phyloP scores from a whole-genome alignment of 35 echinoderm and acorn worm species.

The Amphiura filiformis region DNA sequence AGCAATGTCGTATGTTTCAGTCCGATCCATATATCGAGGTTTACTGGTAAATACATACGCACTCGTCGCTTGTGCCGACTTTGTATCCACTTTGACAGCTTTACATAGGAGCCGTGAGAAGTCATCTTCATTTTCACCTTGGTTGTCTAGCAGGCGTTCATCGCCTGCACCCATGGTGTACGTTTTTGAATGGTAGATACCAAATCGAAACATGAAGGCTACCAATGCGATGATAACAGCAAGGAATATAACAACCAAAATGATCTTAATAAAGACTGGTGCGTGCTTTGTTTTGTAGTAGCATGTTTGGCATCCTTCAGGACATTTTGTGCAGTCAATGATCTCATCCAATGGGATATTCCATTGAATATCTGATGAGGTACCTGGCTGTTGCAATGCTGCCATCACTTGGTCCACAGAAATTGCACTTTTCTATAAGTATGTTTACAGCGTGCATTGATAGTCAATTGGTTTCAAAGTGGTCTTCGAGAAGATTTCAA shows the following conservation, averaged over 20 bases:
- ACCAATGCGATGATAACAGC: neutral
- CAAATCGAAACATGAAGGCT: neutral
- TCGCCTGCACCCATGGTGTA: neutral
- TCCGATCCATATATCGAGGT: neutral
- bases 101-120: neutral
- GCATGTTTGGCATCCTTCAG: neutral
- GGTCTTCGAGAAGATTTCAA: too few relatives aligned
- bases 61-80: neutral
- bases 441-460: too few relatives aligned
- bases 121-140: neutral
- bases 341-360: conserved; percentile 6
- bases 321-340: conserved; percentile 24
- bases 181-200: neutral
- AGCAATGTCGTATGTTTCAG: neutral
- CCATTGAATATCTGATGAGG: too few relatives aligned
- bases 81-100: neutral
- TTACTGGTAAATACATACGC: neutral
- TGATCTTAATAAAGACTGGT: neutral
- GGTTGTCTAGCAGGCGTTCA: neutral
- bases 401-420: too few relatives aligned
- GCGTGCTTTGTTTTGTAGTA: neutral
- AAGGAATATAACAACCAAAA: neutral
- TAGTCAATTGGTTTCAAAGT: too few relatives aligned
- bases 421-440: too few relatives aligned
- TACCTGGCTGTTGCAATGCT: too few relatives aligned